Evolutionary conservation across 2,888 invertebrate genomes (phyloP).

Genomic region (Troilus luridus): DNA sequence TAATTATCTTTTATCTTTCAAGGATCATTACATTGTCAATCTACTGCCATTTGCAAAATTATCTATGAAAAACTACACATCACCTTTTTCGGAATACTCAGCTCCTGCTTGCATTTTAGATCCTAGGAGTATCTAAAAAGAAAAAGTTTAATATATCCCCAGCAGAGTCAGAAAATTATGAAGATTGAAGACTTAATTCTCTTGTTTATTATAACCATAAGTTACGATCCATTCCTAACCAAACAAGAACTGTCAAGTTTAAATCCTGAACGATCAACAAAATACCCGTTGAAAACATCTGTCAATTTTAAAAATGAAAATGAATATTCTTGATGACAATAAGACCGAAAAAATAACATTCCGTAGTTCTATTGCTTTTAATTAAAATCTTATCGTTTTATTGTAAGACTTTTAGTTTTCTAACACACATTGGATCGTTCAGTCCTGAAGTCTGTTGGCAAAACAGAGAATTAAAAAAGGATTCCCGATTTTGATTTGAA

Average conservation of each 20-base stretch:
- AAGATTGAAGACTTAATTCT: background rate
- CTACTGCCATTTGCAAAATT: slow-evolving; percentile 33
- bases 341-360: background rate
- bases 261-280: slow-evolving; percentile 24
- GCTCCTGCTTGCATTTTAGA: slow-evolving; percentile 38
- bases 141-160: background rate
- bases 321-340: background rate
- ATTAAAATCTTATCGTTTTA: background rate
- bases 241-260: slow-evolving; percentile 34
- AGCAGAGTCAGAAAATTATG: background rate
- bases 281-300: slow-evolving; percentile 2
- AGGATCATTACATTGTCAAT: slow-evolving; percentile 11
- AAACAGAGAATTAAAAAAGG: background rate
- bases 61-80: background rate
- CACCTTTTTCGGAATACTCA: slow-evolving; percentile 29
- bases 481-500: background rate
- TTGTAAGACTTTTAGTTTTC: background rate
- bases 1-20: background rate
- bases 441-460: background rate
- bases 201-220: slow-evolving; percentile 5
- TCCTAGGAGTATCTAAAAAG: background rate
- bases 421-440: background rate
- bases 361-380: background rate
- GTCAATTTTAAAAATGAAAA: background rate
- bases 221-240: background rate